These are phyloP conservation scores for Maniola hyperantus DNA, from an alignment of 2,888 invertebrate species.

Conservation along the genomic window DNA sequence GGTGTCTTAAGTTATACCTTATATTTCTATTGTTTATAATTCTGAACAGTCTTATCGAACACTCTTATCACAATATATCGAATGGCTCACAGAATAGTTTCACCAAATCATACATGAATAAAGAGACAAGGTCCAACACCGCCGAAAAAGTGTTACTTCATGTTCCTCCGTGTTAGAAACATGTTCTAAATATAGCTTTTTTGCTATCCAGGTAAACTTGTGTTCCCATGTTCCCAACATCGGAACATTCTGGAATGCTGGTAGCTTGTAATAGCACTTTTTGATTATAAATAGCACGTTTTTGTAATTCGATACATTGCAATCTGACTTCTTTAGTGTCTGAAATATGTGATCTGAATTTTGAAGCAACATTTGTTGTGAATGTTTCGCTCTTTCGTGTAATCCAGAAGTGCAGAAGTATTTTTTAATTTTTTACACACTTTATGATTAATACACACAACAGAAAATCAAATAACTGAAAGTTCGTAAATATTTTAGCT, in stretches of 20 bases:
- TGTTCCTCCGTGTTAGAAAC: conserved; percentile 43
- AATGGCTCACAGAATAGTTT: conserved; percentile 43
- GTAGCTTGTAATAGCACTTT: conserved; percentile 40
- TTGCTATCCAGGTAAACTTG: conserved; percentile 33
- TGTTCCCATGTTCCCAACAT: conserved; percentile 38
- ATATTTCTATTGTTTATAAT: neutral
- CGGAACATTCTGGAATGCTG: conserved; percentile 37
- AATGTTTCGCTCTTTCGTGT: conserved; percentile 1
- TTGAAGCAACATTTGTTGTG: neutral
- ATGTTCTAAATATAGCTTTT: conserved; percentile 46
- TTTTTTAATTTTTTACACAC: neutral
- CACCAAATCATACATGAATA: conserved; percentile 60
- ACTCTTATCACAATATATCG: conserved; percentile 26
- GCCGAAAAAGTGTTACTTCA: conserved; percentile 45
- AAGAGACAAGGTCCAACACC: conserved; percentile 58
- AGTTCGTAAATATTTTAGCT: no score
- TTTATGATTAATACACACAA: neutral
- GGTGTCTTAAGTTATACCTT: no score
- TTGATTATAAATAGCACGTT: conserved; percentile 37
- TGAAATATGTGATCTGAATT: conserved; percentile 8
- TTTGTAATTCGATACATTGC: conserved; percentile 8
- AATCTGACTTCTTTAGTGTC: conserved; percentile 1
- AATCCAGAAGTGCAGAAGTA: neutral
- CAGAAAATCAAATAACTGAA: no score
- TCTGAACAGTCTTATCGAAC: neutral